Percentiles rank a stretch among this genome's conserved stretches.
Evolutionary conservation across 2,797 vertebrate genomes (phyloP).

Genomic region (Pangasius djambal): DNA sequence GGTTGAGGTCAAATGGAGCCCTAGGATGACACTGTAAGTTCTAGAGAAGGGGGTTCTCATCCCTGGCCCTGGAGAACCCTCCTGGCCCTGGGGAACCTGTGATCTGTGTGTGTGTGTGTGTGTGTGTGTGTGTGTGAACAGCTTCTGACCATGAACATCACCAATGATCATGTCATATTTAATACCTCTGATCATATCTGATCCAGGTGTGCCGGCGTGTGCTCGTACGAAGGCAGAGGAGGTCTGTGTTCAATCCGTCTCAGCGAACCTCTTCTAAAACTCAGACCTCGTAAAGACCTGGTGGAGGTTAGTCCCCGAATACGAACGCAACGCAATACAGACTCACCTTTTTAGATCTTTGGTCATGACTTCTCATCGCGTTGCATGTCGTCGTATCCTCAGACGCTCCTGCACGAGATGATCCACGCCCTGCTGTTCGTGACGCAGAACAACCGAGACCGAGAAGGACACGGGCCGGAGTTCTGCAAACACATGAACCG

Average conservation of each 20-base stretch:
- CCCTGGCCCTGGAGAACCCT: neutral
- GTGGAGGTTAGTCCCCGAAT: slow-evolving; percentile 82
- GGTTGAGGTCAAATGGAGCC: slow-evolving; percentile 94
- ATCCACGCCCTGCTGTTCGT: slow-evolving; percentile 97
- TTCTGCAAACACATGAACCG: slow-evolving; percentile 96
- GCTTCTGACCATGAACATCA: neutral
- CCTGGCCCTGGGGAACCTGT: neutral
- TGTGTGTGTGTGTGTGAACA: neutral
- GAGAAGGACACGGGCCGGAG: slow-evolving; percentile 91
- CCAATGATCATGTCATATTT: neutral
- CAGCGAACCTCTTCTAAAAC: slow-evolving; percentile 91
- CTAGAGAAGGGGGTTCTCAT: neutral
- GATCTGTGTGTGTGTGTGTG: neutral
- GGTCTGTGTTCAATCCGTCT: slow-evolving; percentile 94
- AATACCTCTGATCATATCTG: neutral
- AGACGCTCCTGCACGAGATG: slow-evolving; percentile 99
- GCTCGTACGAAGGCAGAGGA: slow-evolving; percentile 88
- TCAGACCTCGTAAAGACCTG: slow-evolving; percentile 91
- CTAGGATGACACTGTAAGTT: slow-evolving; percentile 92
- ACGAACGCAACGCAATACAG: no score
- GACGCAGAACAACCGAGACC: slow-evolving; percentile 90
- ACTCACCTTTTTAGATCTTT: no score
- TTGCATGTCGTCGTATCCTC: slow-evolving; percentile 39
- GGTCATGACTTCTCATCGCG: neutral
- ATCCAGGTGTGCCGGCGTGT: slow-evolving; percentile 91